Evolutionary conservation across 2,888 invertebrate species (phyloP), one percentile per base, ranked within the genome.

Genomic region (Hydraecia micacea): DNA sequence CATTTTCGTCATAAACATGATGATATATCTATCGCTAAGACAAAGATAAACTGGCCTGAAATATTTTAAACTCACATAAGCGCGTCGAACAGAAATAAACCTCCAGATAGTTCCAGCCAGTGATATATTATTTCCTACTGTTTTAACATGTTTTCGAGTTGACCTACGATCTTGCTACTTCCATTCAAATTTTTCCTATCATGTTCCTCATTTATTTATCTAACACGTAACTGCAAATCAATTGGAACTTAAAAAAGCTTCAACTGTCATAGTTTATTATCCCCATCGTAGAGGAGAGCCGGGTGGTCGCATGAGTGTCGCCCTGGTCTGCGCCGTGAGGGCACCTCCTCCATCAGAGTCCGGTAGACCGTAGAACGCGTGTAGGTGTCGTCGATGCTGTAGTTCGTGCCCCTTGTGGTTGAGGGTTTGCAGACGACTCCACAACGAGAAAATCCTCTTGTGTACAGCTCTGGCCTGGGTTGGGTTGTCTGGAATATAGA

Each of bases 201-300:
- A 74, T 75, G 70, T 73, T 79, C 49, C 32, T 87, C 39, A 74
- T 86, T 81, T 73, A 75, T 79, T 84, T 79, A 79, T 81, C 83
- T 87, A 87, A 83, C 81, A 86, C 81, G 84, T 84, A 79, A 84
- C 68, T 83, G 86, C 88, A 87, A 88, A 83, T 66, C 62, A 88
- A 81, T 68, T 25, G 58, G 75, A 85, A 81, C 79, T 65, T 73
- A 85, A 80, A 83, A 70, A 84, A 82, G 83, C 83, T 66, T 74
- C 18, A 80, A 78, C 69, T 81, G 78, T 82, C n/a, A 68, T 80
- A 79, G 68, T 76, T 60, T 75, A 87, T 90, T 95, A 95, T 77
- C 97, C 96, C 96, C 96, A 97, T 84, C 97, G 92, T 60, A 97
- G 89, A 6, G 97, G 97, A 28, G 96, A 96, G 81, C 97, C 97